Conservation (phyloP, 2,888 invertebrate genomes). For the Drosophila recens region DNA sequence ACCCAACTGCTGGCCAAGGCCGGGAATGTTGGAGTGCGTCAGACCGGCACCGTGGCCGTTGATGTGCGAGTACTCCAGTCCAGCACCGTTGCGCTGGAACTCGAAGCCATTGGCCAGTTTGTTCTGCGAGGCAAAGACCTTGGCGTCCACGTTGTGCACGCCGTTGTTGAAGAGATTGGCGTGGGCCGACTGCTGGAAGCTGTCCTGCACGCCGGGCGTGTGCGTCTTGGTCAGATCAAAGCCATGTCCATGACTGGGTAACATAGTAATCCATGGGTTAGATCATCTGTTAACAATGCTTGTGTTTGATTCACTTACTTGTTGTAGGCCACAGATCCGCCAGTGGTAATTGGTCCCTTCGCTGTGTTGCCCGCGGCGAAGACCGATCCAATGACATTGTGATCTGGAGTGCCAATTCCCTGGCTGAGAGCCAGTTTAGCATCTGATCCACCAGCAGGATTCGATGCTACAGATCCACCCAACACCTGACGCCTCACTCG, state of each 20-base stretch:
- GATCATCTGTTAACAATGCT: too few relatives aligned
- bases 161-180: constrained; percentile 78
- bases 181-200: constrained; percentile 63
- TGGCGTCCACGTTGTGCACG: constrained; percentile 73
- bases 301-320: constrained; percentile 36
- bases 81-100: constrained; percentile 80
- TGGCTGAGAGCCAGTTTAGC: constrained; percentile 69
- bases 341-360: constrained; percentile 65
- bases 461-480: constrained; percentile 69
- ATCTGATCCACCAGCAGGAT: constrained; percentile 78
- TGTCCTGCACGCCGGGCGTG: constrained; percentile 68
- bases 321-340: constrained; percentile 67
- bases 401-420: constrained; percentile 75
- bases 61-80: constrained; percentile 74
- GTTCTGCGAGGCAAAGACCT: constrained; percentile 79
- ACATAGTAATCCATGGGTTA: background rate
- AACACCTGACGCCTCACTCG: constrained; percentile 70
- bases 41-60: constrained; percentile 77
- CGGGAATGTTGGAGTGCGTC: constrained; percentile 76
- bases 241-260: constrained; percentile 64
- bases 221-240: constrained; percentile 65
- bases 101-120: constrained; percentile 80
- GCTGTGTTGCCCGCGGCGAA: constrained; percentile 70
- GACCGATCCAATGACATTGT: constrained; percentile 74
- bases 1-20: constrained; percentile 73